These are phyloP conservation scores for Antechinus stuartii DNA, from an alignment of 2,113 vertebrate genomes.

Conservation along the genomic window DNA sequence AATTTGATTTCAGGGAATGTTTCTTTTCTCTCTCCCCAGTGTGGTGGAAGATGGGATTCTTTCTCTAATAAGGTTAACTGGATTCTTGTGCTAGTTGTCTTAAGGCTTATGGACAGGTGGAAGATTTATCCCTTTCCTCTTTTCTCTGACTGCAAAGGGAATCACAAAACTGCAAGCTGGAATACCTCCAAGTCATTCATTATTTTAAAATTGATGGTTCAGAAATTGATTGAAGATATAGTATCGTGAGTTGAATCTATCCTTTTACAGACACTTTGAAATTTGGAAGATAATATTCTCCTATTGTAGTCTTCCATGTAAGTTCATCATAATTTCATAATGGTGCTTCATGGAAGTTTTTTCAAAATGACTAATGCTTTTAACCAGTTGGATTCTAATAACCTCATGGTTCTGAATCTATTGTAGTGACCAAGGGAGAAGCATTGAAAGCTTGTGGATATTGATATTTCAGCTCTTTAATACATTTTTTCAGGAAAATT, in stretches of 20 bases:
- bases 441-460: slow-evolving; percentile 41
- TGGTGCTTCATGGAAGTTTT: slow-evolving; percentile 36
- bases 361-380: slow-evolving; percentile 56
- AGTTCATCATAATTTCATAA: slow-evolving; percentile 27
- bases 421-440: slow-evolving; percentile 45
- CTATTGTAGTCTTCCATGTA: background rate
- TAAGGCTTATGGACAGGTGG: slow-evolving; percentile 67
- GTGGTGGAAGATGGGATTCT: slow-evolving; percentile 61
- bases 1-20: slow-evolving; percentile 56
- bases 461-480: slow-evolving; percentile 34
- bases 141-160: slow-evolving; percentile 68
- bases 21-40: slow-evolving; percentile 50
- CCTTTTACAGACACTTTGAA: slow-evolving; percentile 67
- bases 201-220: slow-evolving; percentile 78
- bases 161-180: slow-evolving; percentile 58
- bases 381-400: slow-evolving; percentile 45
- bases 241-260: slow-evolving; percentile 28
- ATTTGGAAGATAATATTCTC: slow-evolving; percentile 49
- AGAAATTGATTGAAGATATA: slow-evolving; percentile 73
- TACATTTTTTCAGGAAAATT: slow-evolving; percentile 7
- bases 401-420: slow-evolving; percentile 60
- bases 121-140: slow-evolving; percentile 70
- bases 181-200: slow-evolving; percentile 64
- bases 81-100: slow-evolving; percentile 65
- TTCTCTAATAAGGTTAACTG: slow-evolving; percentile 64